These are phyloP conservation scores for Arenicola marina DNA, from an alignment of 2,888 invertebrate species.

Conservation along the genomic window DNA sequence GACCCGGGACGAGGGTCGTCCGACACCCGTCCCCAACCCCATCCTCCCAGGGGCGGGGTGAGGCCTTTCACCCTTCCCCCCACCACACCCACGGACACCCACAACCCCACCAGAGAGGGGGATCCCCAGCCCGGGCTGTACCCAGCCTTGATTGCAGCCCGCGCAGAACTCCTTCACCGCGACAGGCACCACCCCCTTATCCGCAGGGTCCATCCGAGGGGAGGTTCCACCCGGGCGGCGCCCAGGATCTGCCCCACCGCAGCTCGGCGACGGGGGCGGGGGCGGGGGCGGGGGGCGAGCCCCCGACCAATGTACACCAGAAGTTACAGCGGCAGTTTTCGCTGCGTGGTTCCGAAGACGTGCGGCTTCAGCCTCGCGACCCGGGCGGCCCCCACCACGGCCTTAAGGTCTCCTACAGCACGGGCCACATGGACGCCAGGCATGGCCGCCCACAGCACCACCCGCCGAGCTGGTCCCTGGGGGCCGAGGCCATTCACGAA, in stretches of 20 bases:
- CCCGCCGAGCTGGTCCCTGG: not conserved
- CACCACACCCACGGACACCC: not conserved
- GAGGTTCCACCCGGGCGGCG: not conserved
- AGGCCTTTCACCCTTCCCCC: too few species aligned
- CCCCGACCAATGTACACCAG: slow-evolving; percentile 65
- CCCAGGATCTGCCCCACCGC: not conserved
- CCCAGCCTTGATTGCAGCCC: not conserved
- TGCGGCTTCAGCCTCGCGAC: slow-evolving; percentile 69
- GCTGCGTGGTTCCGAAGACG: slow-evolving; percentile 80
- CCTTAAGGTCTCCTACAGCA: not conserved
- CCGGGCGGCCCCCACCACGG: too few species aligned
- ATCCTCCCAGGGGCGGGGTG: not conserved
- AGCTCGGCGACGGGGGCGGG: too few species aligned
- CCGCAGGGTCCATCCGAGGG: not conserved
- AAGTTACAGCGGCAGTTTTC: slow-evolving; percentile 81
- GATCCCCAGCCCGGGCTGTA: not conserved
- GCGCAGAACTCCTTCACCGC: too few species aligned
- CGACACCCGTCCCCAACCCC: too few species aligned
- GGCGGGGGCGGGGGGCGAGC: not conserved
- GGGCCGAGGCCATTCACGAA: not conserved
- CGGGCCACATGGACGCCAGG: not conserved
- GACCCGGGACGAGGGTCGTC: not conserved
- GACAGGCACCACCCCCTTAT: not conserved
- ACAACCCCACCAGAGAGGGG: too few species aligned
- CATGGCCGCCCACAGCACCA: not conserved